Base-by-base conservation (phyloP, 2,797 vertebrate genomes). In the Gobio occitaniae region DNA sequence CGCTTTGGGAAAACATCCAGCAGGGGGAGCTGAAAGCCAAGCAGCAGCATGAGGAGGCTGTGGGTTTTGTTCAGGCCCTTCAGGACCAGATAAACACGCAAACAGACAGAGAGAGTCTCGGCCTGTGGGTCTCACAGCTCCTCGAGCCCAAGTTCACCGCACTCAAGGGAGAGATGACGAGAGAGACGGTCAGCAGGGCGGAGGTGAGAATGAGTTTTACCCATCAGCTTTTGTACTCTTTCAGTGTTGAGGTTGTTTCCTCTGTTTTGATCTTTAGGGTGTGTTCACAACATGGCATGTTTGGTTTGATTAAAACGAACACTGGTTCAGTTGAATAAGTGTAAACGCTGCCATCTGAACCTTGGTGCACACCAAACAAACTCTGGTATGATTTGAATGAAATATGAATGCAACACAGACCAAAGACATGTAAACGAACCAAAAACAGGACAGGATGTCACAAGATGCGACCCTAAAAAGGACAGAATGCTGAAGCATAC, bases 1-100 rank as follows among this genome's bases (percentile, higher is more conserved):
- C 93, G 9, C 6, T 99, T 81, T 96, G 94, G 89, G 92, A 92
- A 13, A 95, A 68, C 75, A 95, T 96, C 76, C 93, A 93, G 82
- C 90, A 91, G 83, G 93, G 92, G 2, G 90, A 94, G 78, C 87
- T 90, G 86, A 91, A 87, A 87, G 94, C 90, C 10, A 91, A 94
- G 6, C 87, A 94, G 89, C 92, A 88, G 15, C 95, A 96, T 0
- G 83, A 79, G 0, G 92, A 96, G 44, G 52, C 97, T 56, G 76
- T 94, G 13, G 89, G 89, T 52, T 90, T 95, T 0, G 94, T 97
- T 80, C 92, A 80, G 86, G 92, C 90, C 16, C 94, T 99, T 63
- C 94, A 92, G 78, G 93, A 95, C 69, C 94, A 94, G 86, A 91
- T 98, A 54, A 92, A 93, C 89, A 93, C 91, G 0, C 91, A 94